Conservation (phyloP, 2,797 vertebrate species). For the Pantherophis vulpinus region DNA sequence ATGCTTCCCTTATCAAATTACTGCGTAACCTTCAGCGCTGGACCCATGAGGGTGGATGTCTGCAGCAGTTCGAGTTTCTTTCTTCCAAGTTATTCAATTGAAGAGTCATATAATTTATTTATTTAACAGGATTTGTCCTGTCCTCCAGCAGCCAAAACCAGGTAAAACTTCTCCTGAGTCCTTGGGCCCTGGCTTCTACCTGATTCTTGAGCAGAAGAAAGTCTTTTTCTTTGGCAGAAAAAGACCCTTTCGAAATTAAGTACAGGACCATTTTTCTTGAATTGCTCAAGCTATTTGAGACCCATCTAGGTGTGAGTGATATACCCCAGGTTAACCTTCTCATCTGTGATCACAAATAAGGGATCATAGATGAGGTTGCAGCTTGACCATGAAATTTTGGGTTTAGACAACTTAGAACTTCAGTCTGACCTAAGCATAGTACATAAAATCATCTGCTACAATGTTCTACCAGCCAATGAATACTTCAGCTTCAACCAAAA, state of each 20-base stretch:
- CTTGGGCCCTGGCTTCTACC: not conserved
- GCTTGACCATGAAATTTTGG: not conserved
- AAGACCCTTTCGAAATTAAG: not conserved
- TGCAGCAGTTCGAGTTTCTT: not conserved
- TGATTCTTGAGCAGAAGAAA: not conserved
- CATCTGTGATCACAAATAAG: not conserved
- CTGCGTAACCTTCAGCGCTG: not conserved
- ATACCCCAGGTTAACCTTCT: not conserved
- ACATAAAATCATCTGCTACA: no score
- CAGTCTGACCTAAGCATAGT: no score
- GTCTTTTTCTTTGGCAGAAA: not conserved
- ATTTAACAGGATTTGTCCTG: not conserved
- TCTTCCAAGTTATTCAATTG: not conserved
- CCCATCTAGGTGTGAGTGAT: not conserved
- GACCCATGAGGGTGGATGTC: not conserved
- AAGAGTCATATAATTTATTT: not conserved
- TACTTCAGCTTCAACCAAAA: no score
- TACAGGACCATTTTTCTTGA: not conserved
- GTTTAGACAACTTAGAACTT: no score
- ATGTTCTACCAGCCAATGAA: no score
- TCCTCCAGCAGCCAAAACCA: not conserved
- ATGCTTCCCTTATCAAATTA: not conserved
- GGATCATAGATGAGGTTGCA: not conserved
- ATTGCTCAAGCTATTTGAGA: not conserved
- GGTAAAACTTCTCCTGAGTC: not conserved